A percentile compares a stretch with the other conserved stretches of the same genome.
Conservation (phyloP, 2,797 vertebrate genomes). For the Myotis daubentonii region DNA sequence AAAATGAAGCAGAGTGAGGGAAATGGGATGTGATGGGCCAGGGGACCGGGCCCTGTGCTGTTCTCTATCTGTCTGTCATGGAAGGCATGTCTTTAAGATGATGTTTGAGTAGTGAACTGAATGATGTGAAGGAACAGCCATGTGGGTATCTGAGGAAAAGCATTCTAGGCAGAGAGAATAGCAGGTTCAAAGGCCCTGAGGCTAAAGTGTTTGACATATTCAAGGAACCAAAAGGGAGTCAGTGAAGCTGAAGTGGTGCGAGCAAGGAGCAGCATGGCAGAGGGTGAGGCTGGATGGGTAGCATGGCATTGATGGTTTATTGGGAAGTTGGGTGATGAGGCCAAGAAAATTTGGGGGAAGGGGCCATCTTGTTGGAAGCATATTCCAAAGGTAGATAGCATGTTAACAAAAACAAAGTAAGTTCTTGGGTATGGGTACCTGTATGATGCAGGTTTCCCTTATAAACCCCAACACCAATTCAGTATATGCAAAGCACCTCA, state of each 20-base stretch:
- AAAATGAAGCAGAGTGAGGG: neutral
- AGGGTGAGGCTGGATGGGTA: neutral
- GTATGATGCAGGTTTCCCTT: neutral
- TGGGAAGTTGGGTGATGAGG: neutral
- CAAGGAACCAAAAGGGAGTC: neutral
- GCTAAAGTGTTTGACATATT: neutral
- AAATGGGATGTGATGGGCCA: neutral
- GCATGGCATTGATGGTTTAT: rapidly evolving
- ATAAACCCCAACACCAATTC: neutral
- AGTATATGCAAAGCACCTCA: neutral
- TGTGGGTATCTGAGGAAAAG: neutral
- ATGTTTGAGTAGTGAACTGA: neutral
- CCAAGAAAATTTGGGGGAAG: neutral
- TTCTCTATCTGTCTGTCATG: neutral
- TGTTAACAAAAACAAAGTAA: neutral
- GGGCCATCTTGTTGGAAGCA: neutral
- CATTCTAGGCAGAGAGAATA: neutral
- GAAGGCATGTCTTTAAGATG: neutral
- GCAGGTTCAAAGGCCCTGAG: neutral
- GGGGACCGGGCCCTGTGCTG: rapidly evolving
- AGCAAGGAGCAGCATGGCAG: neutral
- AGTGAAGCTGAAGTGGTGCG: too few species aligned
- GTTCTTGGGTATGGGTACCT: neutral
- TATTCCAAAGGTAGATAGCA: neutral
- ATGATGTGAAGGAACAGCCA: neutral